Conservation (phyloP, 2,797 vertebrate species). For the Ctenopoma multispine region DNA sequence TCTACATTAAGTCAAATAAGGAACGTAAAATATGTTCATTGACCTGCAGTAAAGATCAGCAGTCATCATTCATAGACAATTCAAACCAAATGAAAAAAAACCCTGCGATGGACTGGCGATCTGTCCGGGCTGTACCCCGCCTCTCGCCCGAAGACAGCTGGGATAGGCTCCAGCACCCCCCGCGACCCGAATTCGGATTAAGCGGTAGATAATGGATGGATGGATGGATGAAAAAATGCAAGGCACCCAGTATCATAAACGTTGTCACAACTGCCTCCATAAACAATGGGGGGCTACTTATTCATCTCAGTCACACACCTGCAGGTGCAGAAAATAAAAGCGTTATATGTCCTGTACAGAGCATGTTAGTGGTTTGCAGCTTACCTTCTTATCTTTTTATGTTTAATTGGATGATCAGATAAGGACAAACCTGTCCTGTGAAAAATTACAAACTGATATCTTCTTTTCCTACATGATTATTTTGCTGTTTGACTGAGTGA, state of each 20-base stretch:
- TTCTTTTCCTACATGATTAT: conserved; percentile 35
- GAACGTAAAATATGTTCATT: conserved; percentile 48
- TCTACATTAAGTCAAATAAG: conserved; percentile 44
- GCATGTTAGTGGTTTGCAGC: conserved; percentile 7
- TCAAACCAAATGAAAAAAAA: conserved; percentile 65
- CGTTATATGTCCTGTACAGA: conserved; percentile 5
- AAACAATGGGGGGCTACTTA: conserved; percentile 51
- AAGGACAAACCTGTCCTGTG: conserved; percentile 48
- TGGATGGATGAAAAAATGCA: too few relatives aligned
- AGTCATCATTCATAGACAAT: conserved; percentile 61
- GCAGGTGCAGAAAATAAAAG: conserved; percentile 56
- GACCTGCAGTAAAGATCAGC: conserved; percentile 60
- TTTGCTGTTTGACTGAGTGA: conserved; percentile 52
- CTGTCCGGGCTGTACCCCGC: too few relatives aligned
- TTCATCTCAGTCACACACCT: conserved; percentile 36
- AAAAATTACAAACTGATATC: conserved; percentile 46
- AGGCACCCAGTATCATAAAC: not conserved
- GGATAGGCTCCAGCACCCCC: too few relatives aligned
- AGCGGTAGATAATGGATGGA: too few relatives aligned
- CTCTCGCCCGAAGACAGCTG: too few relatives aligned
- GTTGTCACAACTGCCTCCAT: conserved; percentile 37
- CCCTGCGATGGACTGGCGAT: too few relatives aligned
- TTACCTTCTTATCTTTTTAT: conserved; percentile 34
- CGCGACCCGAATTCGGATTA: too few relatives aligned
- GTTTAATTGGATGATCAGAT: conserved; percentile 55